phyloP scores from a whole-genome alignment of 2,113 vertebrate genomes.

The Aix galericulata region DNA sequence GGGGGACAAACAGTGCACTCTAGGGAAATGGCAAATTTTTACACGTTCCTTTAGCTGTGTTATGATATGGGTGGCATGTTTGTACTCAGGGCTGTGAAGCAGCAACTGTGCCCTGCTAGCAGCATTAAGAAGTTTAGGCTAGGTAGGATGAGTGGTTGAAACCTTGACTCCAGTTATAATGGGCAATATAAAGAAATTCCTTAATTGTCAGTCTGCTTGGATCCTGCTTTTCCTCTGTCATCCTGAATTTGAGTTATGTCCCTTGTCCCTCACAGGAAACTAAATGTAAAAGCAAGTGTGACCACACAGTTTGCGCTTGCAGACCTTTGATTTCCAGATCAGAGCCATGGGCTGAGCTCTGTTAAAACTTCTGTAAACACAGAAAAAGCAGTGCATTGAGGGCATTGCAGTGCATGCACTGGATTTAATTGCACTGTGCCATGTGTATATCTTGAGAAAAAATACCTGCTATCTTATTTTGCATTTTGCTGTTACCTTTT shows the following conservation, averaged over 20 bases:
- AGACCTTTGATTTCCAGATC: background rate
- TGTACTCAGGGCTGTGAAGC: background rate
- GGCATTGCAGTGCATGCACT: rapidly evolving
- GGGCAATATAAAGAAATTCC: background rate
- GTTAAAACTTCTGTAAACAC: background rate
- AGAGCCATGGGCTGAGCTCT: background rate
- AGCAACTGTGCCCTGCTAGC: background rate
- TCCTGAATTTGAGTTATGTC: background rate
- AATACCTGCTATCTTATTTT: background rate
- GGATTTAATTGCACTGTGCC: rapidly evolving
- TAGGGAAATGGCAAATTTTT: background rate
- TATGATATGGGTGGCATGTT: background rate
- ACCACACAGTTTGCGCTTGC: background rate
- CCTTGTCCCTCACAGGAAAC: rapidly evolving
- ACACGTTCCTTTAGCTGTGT: background rate
- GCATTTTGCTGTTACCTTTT: background rate
- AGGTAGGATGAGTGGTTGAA: background rate
- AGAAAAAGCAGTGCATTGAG: rapidly evolving
- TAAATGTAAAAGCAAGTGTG: background rate
- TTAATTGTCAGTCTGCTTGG: background rate
- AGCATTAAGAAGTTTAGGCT: background rate
- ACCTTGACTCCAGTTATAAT: background rate
- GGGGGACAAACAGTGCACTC: background rate
- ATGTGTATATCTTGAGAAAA: background rate
- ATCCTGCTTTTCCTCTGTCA: background rate